Percentiles rank a stretch among this genome's conserved stretches.
These are phyloP conservation scores for Deilephila elpenor DNA, from an alignment of 2,888 invertebrate genomes.

Conservation along the genomic window DNA sequence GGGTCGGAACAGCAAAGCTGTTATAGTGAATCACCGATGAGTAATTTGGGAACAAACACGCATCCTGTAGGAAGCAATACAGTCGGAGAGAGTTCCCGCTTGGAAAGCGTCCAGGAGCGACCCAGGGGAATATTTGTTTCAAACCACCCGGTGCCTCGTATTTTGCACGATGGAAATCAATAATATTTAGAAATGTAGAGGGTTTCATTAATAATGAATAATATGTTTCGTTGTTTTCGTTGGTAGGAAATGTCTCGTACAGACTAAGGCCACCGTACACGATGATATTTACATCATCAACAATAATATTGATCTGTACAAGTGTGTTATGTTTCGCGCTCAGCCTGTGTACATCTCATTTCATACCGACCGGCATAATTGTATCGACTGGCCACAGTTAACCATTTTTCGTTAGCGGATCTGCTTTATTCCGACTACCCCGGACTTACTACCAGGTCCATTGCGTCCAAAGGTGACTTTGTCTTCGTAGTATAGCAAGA, in stretches of 20 bases:
- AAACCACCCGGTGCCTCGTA: slow-evolving; percentile 47
- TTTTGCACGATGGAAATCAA: slow-evolving; percentile 42
- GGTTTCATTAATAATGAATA: neutral
- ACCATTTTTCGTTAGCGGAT: too few relatives aligned
- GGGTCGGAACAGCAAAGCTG: slow-evolving; percentile 15
- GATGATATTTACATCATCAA: too few relatives aligned
- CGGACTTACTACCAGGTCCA: too few relatives aligned
- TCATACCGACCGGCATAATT: too few relatives aligned
- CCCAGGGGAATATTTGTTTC: slow-evolving; percentile 57
- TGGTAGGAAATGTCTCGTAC: neutral
- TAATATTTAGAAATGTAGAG: slow-evolving; percentile 3
- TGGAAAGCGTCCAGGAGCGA: slow-evolving; percentile 60
- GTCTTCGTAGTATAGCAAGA: too few relatives aligned
- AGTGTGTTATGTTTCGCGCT: too few relatives aligned
- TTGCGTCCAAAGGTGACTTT: too few relatives aligned
- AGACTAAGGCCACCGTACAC: too few relatives aligned
- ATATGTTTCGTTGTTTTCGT: neutral
- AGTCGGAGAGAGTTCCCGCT: slow-evolving; percentile 56
- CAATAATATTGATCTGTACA: too few relatives aligned
- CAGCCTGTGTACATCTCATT: too few relatives aligned
- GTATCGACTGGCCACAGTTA: too few relatives aligned
- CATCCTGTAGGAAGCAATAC: slow-evolving; percentile 60
- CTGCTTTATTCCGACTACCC: too few relatives aligned
- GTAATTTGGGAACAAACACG: slow-evolving; percentile 44
- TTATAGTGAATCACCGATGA: slow-evolving; percentile 37